Evolutionary conservation across 2,888 invertebrate genomes (phyloP).

Genomic region (Drosophila eohydei): DNA sequence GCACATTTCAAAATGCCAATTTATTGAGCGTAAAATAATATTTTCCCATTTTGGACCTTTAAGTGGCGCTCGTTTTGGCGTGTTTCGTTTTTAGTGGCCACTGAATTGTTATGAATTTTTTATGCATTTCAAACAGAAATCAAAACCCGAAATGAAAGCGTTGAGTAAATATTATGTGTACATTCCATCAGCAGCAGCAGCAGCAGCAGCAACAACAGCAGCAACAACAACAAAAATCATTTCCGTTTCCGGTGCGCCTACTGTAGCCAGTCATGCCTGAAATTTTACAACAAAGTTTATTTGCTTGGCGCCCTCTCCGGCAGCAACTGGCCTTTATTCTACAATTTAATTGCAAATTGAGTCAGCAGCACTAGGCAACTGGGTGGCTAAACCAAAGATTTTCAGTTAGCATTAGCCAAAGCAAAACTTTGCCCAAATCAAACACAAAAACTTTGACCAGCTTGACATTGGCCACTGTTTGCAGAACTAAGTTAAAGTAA

Average conservation of each 20-base stretch:
- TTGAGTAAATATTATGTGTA: constrained; percentile 46
- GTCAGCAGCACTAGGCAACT: constrained; percentile 36
- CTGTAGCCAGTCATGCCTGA: constrained; percentile 63
- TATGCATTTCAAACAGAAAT: constrained; percentile 50
- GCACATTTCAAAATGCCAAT: constrained; percentile 16
- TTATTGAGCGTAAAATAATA: constrained; percentile 55
- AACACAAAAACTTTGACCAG: constrained; percentile 34
- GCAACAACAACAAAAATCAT: constrained; percentile 52
- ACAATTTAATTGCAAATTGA: constrained; percentile 58
- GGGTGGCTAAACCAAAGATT: constrained; percentile 1
- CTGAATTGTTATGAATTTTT: constrained; percentile 56
- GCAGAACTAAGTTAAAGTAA: constrained; percentile 16
- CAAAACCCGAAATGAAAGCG: constrained; percentile 34
- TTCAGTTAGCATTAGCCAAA: neutral
- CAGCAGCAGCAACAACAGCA: constrained; percentile 16
- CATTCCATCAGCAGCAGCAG: constrained; percentile 16
- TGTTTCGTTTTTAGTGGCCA: constrained; percentile 40
- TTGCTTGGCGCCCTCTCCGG: neutral
- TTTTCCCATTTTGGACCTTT: constrained; percentile 25
- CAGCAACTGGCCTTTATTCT: neutral
- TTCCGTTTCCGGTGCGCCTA: constrained; percentile 69
- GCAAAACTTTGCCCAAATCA: constrained; percentile 30
- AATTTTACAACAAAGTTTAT: constrained; percentile 59
- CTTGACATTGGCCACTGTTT: constrained; percentile 10
- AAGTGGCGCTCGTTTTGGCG: constrained; percentile 22